A percentile compares a stretch with the other conserved stretches of the same genome.
phyloP scores from a whole-genome alignment of 2,888 invertebrate genomes.

The Ennomos erosarius region DNA sequence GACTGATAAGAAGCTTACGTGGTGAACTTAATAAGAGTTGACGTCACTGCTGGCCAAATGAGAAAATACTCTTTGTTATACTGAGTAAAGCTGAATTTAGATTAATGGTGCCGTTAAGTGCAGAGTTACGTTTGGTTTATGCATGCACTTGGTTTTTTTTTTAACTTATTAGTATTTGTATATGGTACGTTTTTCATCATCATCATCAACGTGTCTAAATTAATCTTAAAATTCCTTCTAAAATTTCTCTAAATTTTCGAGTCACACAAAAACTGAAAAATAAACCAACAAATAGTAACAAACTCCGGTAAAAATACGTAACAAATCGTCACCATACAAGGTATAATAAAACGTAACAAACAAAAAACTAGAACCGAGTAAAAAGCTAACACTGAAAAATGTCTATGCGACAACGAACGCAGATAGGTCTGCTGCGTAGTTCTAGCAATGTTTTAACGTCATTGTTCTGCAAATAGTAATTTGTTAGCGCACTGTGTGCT shows the following conservation, averaged over 20 bases:
- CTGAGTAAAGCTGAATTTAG: constrained; percentile 62
- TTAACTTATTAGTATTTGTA: too few relatives aligned
- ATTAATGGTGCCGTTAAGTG: constrained; percentile 49
- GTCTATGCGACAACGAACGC: constrained; percentile 29
- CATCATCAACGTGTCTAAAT: too few relatives aligned
- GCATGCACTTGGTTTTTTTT: constrained; percentile 41
- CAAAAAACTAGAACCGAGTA: constrained; percentile 19
- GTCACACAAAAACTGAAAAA: not conserved
- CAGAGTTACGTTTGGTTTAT: constrained; percentile 62
- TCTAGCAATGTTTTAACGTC: constrained; percentile 16
- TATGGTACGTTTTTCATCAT: too few relatives aligned
- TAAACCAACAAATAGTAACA: constrained; percentile 21
- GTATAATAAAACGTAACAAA: constrained; percentile 30
- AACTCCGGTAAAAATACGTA: constrained; percentile 18
- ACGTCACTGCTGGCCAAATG: constrained; percentile 53
- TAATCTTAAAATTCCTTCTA: too few relatives aligned
- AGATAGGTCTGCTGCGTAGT: constrained; percentile 19
- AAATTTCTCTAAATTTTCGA: not conserved
- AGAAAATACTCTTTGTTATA: constrained; percentile 61
- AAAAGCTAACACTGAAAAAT: constrained; percentile 31
- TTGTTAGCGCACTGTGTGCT: constrained; percentile 13
- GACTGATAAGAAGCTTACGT: constrained; percentile 81
- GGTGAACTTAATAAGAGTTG: constrained; percentile 77
- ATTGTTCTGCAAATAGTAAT: constrained; percentile 21
- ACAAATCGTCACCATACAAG: constrained; percentile 28